These are phyloP conservation scores for Cardiocondyla obscurior DNA, from an alignment of 1,140 invertebrate genomes.

Conservation along the genomic window DNA sequence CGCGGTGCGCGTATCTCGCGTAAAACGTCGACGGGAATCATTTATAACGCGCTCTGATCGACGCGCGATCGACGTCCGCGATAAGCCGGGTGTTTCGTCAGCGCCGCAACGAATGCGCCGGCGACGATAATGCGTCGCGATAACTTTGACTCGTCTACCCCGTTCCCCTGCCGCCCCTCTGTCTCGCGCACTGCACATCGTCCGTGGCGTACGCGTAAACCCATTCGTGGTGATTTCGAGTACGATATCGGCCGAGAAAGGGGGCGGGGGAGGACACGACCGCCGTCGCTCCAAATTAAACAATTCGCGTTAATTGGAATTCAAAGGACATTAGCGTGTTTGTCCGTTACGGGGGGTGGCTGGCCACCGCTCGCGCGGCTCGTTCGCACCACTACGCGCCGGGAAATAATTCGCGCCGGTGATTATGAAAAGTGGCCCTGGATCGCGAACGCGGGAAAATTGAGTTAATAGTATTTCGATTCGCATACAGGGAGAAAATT, in stretches of 20 bases:
- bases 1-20: conserved; percentile 1
- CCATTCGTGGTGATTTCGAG: conserved; percentile 43
- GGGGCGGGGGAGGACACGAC: not conserved
- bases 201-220: conserved; percentile 13
- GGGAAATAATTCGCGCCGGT: conserved; percentile 53
- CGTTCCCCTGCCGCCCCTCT: not conserved
- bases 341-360: conserved; percentile 45
- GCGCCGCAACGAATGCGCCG: conserved; percentile 26
- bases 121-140: conserved; percentile 66
- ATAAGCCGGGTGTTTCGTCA: conserved; percentile 49
- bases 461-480: conserved; percentile 12
- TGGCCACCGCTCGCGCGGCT: not conserved
- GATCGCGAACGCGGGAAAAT: conserved; percentile 1
- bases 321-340: conserved; percentile 67
- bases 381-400: conserved; percentile 36
- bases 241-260: conserved; percentile 35
- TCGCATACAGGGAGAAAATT: not conserved
- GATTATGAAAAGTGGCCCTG: conserved; percentile 36
- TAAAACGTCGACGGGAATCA: conserved; percentile 60
- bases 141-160: conserved; percentile 46
- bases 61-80: conserved; percentile 50
- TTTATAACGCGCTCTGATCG: conserved; percentile 65
- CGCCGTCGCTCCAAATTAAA: conserved; percentile 54
- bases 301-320: conserved; percentile 71
- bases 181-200: conserved; percentile 27